These are phyloP conservation scores for Caenorhabditis plicata DNA, from an alignment of 2,888 invertebrate genomes.

Conservation along the genomic window DNA sequence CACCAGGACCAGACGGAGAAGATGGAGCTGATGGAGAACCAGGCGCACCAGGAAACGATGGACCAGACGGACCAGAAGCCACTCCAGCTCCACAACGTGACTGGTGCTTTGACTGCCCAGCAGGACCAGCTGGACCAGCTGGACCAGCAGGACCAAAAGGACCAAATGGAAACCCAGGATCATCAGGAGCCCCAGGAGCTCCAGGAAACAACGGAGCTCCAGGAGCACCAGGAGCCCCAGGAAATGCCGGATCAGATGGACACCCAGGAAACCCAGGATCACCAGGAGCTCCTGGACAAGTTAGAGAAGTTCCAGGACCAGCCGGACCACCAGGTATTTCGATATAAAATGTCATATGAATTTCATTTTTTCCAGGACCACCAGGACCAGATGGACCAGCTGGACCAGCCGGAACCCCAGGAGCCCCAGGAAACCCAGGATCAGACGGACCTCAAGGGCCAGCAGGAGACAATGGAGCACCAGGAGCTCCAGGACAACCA, in stretches of 20 bases:
- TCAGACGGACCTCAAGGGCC: conserved; percentile 47
- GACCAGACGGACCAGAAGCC: conserved; percentile 54
- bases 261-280: conserved; percentile 35
- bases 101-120: conserved; percentile 52
- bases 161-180: conserved; percentile 51
- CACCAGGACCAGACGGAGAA: conserved; percentile 42
- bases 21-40: conserved; percentile 48
- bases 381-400: conserved; percentile 44
- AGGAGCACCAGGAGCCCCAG: conserved; percentile 44
- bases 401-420: conserved; percentile 40
- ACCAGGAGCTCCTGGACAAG: conserved; percentile 35
- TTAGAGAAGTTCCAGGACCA: conserved; percentile 24
- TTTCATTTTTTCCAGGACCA: conserved; percentile 20
- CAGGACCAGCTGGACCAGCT: conserved; percentile 50
- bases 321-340: conserved; percentile 42
- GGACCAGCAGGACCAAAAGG: conserved; percentile 52
- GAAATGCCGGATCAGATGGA: conserved; percentile 13
- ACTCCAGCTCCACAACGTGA: conserved; percentile 49
- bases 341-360: conserved; percentile 6
- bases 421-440: conserved; percentile 38
- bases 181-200: conserved; percentile 46
- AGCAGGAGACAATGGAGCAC: conserved; percentile 47
- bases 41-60: conserved; percentile 52
- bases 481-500: conserved; percentile 49
- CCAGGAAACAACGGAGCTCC: conserved; percentile 39